Evolutionary conservation across 1,140 invertebrate genomes (phyloP).

Genomic region (Psilanteris sp.): DNA sequence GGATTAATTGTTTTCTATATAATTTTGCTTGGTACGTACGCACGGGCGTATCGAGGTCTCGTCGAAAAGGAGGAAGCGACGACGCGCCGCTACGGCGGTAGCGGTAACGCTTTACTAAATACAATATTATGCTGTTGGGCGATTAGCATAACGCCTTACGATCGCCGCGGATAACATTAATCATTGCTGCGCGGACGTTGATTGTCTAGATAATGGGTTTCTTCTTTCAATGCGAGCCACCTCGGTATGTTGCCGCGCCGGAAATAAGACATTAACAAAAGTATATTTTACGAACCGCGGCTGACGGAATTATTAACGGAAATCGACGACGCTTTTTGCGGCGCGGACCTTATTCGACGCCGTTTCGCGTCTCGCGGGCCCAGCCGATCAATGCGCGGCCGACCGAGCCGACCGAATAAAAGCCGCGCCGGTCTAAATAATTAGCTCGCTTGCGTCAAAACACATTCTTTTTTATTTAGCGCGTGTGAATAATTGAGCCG

Average conservation of each 20-base stretch:
- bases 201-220: conserved; percentile 75
- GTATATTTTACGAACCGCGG: conserved; percentile 40
- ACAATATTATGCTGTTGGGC: conserved; percentile 63
- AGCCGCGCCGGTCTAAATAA: conserved; percentile 12
- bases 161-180: conserved; percentile 75
- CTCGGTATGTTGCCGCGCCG: conserved; percentile 40
- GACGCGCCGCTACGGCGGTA: conserved; percentile 14
- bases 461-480: conserved; percentile 44
- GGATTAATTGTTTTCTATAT: no score
- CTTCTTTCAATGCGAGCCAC: conserved; percentile 66
- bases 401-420: no score
- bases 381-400: conserved; percentile 12
- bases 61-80: conserved; percentile 46
- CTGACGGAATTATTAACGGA: conserved; percentile 27
- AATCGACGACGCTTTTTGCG: conserved; percentile 21
- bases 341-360: conserved; percentile 9
- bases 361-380: conserved; percentile 6
- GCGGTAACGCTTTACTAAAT: conserved; percentile 51
- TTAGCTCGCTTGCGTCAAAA: conserved; percentile 19
- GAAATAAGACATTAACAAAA: conserved; percentile 57
- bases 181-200: conserved; percentile 72
- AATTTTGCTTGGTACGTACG: no score
- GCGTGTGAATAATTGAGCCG: conserved; percentile 10
- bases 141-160: conserved; percentile 74
- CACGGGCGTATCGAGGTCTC: conserved; percentile 55